A percentile compares a stretch with the other conserved stretches of the same genome.
These are phyloP conservation scores for Scaptomyza hsui DNA, from an alignment of 1,140 invertebrate species.

Conservation along the genomic window DNA sequence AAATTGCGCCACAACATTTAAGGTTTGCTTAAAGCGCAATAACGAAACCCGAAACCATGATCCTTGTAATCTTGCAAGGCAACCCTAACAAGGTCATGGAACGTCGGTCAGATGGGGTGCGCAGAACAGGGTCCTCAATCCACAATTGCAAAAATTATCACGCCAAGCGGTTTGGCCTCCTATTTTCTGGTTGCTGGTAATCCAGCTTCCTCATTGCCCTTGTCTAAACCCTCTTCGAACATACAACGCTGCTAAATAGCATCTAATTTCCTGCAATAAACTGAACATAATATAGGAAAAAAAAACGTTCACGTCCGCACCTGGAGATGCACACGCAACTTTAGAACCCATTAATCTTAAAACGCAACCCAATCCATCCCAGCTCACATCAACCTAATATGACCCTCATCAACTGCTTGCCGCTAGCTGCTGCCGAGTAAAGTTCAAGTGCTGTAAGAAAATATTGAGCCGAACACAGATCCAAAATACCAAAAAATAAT, in stretches of 20 bases:
- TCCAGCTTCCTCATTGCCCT: conserved; percentile 2
- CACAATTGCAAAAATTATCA: conserved; percentile 83
- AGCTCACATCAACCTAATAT: conserved; percentile 22
- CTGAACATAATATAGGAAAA: conserved; percentile 72
- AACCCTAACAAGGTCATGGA: not conserved
- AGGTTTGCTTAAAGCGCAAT: conserved; percentile 43
- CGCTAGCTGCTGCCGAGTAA: conserved; percentile 46
- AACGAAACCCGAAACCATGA: conserved; percentile 17
- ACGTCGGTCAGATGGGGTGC: not conserved
- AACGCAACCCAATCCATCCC: conserved; percentile 4
- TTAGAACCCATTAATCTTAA: not conserved
- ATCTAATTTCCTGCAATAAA: conserved; percentile 83
- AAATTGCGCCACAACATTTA: conserved; percentile 64
- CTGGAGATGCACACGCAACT: conserved; percentile 9
- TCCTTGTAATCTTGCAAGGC: not conserved
- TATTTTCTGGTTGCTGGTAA: conserved; percentile 8
- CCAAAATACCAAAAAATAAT: not conserved
- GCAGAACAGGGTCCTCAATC: conserved; percentile 35
- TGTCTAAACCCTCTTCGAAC: conserved; percentile 18
- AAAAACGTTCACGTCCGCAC: conserved; percentile 54
- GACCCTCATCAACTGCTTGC: conserved; percentile 67
- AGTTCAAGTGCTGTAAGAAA: conserved; percentile 80
- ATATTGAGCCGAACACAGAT: conserved; percentile 47
- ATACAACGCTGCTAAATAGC: conserved; percentile 81
- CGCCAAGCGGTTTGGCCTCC: conserved; percentile 61